Evolutionary conservation across 2,113 vertebrate genomes (phyloP), one percentile per base, ranked within the genome.

Genomic region (Tyrannus savana): DNA sequence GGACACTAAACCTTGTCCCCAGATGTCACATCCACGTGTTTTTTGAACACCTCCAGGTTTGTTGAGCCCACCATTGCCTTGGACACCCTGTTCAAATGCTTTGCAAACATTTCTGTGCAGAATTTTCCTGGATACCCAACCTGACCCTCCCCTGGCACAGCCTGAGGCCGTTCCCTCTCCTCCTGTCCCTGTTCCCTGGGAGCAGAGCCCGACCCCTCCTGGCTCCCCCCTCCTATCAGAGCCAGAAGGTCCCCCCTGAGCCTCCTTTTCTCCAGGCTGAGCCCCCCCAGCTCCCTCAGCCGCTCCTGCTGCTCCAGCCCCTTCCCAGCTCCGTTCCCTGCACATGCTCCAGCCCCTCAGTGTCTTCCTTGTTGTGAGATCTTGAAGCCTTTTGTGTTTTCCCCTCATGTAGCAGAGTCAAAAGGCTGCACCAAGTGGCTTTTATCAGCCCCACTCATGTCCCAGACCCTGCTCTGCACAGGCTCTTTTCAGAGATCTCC

Each of bases 101-200:
- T 1, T 2, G 7, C 8, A 5, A 3, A 3, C 0, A 19, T 30
- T 67, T 4, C 53, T 0, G 0, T 17, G 28, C 7, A 18, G 0
- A 46, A 60, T 35, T 0, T 18, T 0, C 27, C 30, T 24, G 16
- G 10, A 3, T 1, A 1, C 6, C 37, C 44, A 6, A 0, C 37
- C 60, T 59, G 22, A 0, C 0, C 44, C 52, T 74, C 1, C 46
- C 44, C 37, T 27, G 27, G 14, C 33, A 6, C 60, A 74, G 33
- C 14, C 18, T 21, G 69, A 60, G 46, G 52, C 44, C 2, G 5
- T 75, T 60, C 33, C 87, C 69, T 67, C 46, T 82, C 18, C 37
- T 81, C 77, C 68, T 81, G 77, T 81, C 77, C 60, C 77, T 63
- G 77, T 59, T 33, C 68, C 77, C 69, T 67, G 52, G 21, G 4